phyloP scores from a whole-genome alignment of 2,888 invertebrate species.

The Ormyrus nitidulus region DNA sequence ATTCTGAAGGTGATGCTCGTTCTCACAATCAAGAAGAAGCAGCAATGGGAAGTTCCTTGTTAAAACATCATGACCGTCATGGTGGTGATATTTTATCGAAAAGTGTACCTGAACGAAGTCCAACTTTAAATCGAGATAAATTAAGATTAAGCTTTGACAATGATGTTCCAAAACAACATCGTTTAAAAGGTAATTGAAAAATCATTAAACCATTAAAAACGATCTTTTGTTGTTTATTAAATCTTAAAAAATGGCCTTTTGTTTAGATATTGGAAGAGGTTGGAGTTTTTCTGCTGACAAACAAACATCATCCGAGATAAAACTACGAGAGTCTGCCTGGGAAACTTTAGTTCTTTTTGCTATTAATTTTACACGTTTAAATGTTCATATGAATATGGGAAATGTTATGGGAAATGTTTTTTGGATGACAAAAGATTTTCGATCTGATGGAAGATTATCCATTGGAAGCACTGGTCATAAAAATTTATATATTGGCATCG shows the following conservation, averaged over 20 bases:
- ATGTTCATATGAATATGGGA: constrained; percentile 99
- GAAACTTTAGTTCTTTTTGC: constrained; percentile 97
- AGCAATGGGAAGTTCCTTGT: constrained; percentile 70
- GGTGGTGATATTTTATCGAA: constrained; percentile 67
- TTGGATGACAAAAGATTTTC: constrained; percentile 95
- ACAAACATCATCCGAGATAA: constrained; percentile 80
- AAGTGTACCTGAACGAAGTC: constrained; percentile 71
- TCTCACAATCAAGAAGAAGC: constrained; percentile 71
- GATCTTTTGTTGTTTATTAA: background rate
- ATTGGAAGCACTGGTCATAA: constrained; percentile 96
- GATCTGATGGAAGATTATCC: constrained; percentile 92
- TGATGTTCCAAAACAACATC: constrained; percentile 76
- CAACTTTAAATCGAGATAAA: constrained; percentile 77
- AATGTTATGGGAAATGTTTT: constrained; percentile 99
- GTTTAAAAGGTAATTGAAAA: constrained; percentile 73
- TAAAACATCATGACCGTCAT: constrained; percentile 70
- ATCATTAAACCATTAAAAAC: background rate
- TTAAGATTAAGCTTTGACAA: constrained; percentile 78
- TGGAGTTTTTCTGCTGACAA: constrained; percentile 79
- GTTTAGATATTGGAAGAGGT: constrained; percentile 77
- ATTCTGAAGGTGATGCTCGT: constrained; percentile 74
- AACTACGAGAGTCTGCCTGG: constrained; percentile 87
- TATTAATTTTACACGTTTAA: constrained; percentile 95
- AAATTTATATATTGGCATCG: constrained; percentile 92
- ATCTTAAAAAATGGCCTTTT: background rate